phyloP scores from a whole-genome alignment of 1,140 invertebrate species.

The Eupeodes corollae region DNA sequence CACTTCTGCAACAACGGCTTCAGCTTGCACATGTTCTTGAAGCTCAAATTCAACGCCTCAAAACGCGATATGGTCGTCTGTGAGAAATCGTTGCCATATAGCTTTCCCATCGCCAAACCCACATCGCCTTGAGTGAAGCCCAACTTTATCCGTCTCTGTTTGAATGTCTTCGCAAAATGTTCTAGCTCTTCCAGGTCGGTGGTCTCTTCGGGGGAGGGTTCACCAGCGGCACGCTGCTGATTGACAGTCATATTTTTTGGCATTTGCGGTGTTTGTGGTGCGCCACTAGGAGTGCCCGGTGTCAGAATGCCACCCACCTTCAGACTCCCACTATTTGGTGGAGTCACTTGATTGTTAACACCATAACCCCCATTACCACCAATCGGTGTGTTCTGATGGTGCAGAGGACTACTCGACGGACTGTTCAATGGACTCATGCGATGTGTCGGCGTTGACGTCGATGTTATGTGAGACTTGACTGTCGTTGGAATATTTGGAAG shows the following conservation, averaged over 20 bases:
- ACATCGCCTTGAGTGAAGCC: conserved; percentile 98
- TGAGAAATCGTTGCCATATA: conserved; percentile 97
- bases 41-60: conserved; percentile 94
- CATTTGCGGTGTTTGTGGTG: conserved; percentile 43
- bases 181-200: conserved; percentile 91
- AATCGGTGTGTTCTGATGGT: conserved; percentile 11
- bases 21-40: conserved; percentile 99
- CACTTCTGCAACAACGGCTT: conserved; percentile 95
- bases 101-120: conserved; percentile 93
- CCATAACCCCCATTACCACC: not conserved
- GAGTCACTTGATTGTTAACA: conserved; percentile 34
- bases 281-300: conserved; percentile 47
- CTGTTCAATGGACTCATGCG: conserved; percentile 35
- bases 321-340: conserved; percentile 24
- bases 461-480: conserved; percentile 39
- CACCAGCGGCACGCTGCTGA: conserved; percentile 46
- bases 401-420: conserved; percentile 26
- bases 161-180: conserved; percentile 94
- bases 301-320: conserved; percentile 40
- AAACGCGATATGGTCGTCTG: conserved; percentile 98
- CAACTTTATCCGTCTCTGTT: conserved; percentile 87
- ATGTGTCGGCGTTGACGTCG: conserved; percentile 37
- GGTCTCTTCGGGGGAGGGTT: conserved; percentile 78
- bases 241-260: conserved; percentile 34
- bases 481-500: conserved; percentile 33